Conservation (phyloP, 2,113 vertebrate species). For the Saguinus imperator region DNA sequence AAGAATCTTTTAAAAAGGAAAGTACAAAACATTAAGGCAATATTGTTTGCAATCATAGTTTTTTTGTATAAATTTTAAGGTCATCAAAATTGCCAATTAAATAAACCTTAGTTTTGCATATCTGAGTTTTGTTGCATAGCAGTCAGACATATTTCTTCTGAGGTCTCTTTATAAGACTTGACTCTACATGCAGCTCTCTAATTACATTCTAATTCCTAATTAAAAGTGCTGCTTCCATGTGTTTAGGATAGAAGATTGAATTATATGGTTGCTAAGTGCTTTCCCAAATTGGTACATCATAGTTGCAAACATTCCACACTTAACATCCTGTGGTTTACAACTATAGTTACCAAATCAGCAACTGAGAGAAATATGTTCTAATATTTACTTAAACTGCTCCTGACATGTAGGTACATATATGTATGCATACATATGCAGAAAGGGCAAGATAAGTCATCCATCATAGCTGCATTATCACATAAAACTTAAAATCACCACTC, state of each 20-base stretch:
- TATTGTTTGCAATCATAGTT: not conserved
- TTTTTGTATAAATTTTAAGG: not conserved
- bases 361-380: not conserved
- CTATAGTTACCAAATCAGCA: not conserved
- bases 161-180: not conserved
- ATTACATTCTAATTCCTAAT: not conserved
- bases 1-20: not conserved
- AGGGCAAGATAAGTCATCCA: not conserved
- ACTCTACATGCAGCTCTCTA: not conserved
- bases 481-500: not conserved
- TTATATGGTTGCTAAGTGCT: not conserved
- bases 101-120: not conserved
- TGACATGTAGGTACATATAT: not conserved
- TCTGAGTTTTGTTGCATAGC: not conserved
- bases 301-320: not conserved
- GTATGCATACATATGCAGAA: not conserved
- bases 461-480: not conserved
- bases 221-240: not conserved
- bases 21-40: not conserved
- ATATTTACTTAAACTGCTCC: not conserved
- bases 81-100: not conserved
- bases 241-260: not conserved
- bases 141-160: not conserved
- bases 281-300: not conserved
- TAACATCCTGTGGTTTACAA: not conserved